Evolutionary conservation across 2,888 invertebrate species (phyloP).

Genomic region (Galeruca laticollis): DNA sequence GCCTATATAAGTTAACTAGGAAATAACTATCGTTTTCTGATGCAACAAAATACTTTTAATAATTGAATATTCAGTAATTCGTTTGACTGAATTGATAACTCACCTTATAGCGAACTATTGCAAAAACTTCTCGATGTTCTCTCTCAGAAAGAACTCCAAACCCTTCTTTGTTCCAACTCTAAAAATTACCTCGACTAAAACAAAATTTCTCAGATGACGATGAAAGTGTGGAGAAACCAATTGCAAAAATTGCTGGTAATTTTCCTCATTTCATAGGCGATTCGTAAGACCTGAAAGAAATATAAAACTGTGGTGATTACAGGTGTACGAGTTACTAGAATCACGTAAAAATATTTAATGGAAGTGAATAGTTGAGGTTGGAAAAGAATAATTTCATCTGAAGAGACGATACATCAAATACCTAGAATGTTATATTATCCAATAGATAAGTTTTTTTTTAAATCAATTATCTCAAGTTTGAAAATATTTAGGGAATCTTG

Average conservation of each 20-base stretch:
- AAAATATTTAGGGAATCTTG: no score
- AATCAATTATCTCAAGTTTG: no score
- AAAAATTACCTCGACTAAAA: not conserved
- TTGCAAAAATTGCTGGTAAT: conserved; percentile 19
- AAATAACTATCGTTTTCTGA: no score
- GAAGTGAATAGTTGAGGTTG: not conserved
- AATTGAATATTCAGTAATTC: not conserved
- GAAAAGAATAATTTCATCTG: not conserved
- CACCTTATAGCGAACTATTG: conserved; percentile 8
- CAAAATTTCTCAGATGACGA: not conserved
- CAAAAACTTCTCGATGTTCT: not conserved
- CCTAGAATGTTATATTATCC: no score
- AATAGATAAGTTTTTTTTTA: no score
- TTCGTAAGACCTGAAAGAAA: conserved; percentile 12
- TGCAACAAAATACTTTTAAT: no score
- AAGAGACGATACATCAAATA: no score
- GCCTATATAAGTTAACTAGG: no score
- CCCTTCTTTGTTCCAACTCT: not conserved
- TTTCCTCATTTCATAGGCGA: conserved; percentile 6
- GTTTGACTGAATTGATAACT: not conserved
- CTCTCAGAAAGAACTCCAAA: not conserved
- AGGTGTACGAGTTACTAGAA: not conserved
- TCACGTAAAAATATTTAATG: not conserved
- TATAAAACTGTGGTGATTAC: not conserved
- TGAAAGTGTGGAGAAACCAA: conserved; percentile 12